These are phyloP conservation scores for Carduelis carduelis DNA, from an alignment of 2,797 vertebrate genomes.

Conservation along the genomic window DNA sequence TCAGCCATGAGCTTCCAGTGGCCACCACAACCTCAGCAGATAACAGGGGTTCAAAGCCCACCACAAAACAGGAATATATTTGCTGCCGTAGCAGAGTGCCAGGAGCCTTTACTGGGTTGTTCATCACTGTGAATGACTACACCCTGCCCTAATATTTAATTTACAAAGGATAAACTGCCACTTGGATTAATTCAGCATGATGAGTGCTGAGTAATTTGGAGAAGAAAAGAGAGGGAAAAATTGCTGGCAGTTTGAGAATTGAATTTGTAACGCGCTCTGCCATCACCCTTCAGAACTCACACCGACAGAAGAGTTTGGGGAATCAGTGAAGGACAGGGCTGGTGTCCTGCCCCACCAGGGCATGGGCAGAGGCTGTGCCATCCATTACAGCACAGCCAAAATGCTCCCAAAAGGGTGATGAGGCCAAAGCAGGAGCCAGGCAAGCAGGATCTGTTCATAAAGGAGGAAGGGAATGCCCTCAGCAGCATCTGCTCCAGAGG, in stretches of 20 bases:
- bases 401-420: rapidly evolving
- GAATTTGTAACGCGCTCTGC: not conserved
- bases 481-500: not conserved
- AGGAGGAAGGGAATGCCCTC: not conserved
- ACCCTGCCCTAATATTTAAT: slow-evolving; percentile 36
- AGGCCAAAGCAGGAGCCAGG: not conserved
- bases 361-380: not conserved
- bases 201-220: not conserved
- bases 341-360: not conserved
- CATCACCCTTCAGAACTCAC: rapidly evolving
- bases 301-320: rapidly evolving
- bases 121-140: not conserved
- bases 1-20: not conserved
- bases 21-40: not conserved
- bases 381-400: not conserved
- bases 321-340: rapidly evolving
- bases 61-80: not conserved
- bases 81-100: not conserved
- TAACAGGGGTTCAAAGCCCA: not conserved
- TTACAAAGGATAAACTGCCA: slow-evolving; percentile 22
- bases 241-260: not conserved
- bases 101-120: not conserved
- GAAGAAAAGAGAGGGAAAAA: not conserved
- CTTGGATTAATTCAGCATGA: slow-evolving; percentile 17
- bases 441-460: rapidly evolving